Base-by-base conservation (phyloP, 2,888 invertebrate species). In the Habrosyne pyritoides region DNA sequence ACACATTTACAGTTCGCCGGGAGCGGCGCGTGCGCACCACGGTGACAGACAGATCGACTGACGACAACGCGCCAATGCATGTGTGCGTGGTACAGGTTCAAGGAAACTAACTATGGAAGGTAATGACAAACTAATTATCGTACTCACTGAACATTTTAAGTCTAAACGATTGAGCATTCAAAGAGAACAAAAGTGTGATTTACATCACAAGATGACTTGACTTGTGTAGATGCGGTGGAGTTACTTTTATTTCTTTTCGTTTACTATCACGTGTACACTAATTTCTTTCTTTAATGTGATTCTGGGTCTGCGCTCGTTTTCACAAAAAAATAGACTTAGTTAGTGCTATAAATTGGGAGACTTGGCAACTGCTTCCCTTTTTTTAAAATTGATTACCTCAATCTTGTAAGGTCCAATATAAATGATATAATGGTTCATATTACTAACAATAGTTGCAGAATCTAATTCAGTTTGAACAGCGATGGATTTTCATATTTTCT, bases 21-120 rank as follows among this genome's bases (percentile, higher is more conserved):
- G 59, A 53, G 54, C 50, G 61, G 70, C 71, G 73, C 64, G 58
- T 50, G 64, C 60, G 60, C 64, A 50, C 21, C 36, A 30, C 61
- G 79, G 53, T 75, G 89, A 90, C 79, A 75, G 87, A 86, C 72
- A 81, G 80, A 91, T 86, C 72, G 85, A 62, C 81, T 79, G 86
- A 75, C 76, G 87, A 89, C 81, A 79, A 73, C 69, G 57, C 53
- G 48, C 49, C 53, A 21, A 53, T 33, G 61, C 57, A 55, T 57
- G 55, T 60, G 56, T 57, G 42, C 14, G 36, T 6, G 0, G n/a
- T 8, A 42, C 42, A 42, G 18, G 42, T 42, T 14, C 42, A 42
- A 18, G 42, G 42, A 42, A 42, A 42, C 42, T 18, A 8, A 42
- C 42, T 42, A 42, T 42, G 42, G 18, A 42, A 42, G 26, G 50